phyloP scores from a whole-genome alignment of 2,113 vertebrate genomes.

The Apteryx owenii region DNA sequence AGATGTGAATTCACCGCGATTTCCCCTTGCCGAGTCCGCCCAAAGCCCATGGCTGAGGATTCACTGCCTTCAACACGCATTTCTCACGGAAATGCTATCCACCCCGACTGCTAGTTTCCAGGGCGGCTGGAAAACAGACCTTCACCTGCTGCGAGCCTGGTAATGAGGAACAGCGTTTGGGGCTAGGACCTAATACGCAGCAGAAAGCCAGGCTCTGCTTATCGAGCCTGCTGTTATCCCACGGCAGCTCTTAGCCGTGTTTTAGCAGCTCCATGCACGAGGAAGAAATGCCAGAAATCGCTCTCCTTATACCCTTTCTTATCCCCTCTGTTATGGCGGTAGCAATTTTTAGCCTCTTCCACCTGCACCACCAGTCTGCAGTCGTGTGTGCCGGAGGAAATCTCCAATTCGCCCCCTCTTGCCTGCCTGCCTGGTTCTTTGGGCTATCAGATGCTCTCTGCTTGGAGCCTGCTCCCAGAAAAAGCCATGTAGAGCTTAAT shows the following conservation, averaged over 20 bases:
- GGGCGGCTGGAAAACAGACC: too few species aligned
- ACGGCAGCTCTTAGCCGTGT: background rate
- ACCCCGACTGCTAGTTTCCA: too few species aligned
- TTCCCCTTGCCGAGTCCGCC: rapidly evolving
- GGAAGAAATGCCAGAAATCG: background rate
- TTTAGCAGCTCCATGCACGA: background rate
- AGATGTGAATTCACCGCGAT: background rate
- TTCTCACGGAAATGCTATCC: too few species aligned
- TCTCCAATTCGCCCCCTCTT: background rate
- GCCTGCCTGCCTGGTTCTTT: background rate
- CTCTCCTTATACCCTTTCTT: background rate
- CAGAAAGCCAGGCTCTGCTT: background rate
- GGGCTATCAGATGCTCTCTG: background rate
- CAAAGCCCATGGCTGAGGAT: background rate
- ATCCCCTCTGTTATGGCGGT: background rate
- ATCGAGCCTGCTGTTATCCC: background rate
- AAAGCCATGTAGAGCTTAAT: background rate
- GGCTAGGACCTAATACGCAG: background rate
- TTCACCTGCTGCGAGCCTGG: background rate
- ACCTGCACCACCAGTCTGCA: background rate
- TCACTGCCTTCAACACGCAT: too few species aligned
- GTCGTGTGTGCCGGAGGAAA: background rate
- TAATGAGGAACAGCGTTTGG: background rate
- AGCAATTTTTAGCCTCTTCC: background rate
- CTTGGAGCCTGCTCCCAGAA: background rate